Conservation (phyloP, 2,113 vertebrate species). For the Anarhynchus alexandrinus region DNA sequence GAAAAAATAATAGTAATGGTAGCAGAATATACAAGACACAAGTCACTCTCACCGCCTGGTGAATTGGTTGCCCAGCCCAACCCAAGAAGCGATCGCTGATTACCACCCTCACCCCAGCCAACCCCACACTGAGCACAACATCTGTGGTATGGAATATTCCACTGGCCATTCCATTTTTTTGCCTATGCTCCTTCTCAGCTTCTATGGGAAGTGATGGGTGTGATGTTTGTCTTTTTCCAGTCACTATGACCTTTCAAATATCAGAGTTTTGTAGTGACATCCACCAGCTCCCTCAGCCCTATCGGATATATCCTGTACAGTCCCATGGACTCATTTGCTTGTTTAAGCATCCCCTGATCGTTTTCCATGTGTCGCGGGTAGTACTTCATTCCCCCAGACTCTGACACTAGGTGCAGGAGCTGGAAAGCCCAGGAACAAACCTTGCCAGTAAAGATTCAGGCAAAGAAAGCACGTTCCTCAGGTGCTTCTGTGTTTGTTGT, state of each 20-base stretch:
- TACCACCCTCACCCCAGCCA: not conserved
- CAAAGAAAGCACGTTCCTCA: not conserved
- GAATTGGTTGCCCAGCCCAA: not conserved
- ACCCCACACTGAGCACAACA: not conserved
- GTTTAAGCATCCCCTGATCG: not conserved
- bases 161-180: not conserved
- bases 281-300: not conserved
- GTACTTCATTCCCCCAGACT: not conserved
- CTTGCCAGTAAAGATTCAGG: not conserved
- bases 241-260: not conserved
- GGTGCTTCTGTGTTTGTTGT: not conserved
- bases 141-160: not conserved
- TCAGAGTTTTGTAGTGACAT: not conserved
- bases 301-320: not conserved
- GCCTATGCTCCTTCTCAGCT: not conserved
- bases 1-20: not conserved
- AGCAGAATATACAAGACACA: not conserved
- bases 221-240: not conserved
- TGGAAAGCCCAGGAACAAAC: not conserved
- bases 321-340: not conserved
- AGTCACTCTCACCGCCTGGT: not conserved
- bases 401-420: not conserved
- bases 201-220: not conserved
- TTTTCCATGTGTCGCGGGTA: rapidly evolving
- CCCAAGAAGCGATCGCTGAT: not conserved